Conservation (phyloP, 1,140 invertebrate genomes). For the Meteorus sp. region DNA sequence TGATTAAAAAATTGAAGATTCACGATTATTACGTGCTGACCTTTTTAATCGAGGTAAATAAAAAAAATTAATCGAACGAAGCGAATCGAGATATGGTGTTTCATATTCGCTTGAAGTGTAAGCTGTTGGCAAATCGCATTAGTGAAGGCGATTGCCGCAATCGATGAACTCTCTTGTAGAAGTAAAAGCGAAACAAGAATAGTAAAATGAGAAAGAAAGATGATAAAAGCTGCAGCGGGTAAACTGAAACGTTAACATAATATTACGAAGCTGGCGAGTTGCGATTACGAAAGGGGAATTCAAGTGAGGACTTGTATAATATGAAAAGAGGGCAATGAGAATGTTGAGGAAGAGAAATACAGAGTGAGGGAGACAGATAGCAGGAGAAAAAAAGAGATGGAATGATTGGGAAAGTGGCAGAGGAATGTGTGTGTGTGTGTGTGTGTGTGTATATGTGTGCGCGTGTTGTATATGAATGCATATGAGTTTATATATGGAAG, state of each 20-base stretch:
- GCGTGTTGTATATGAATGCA: constrained; percentile 2
- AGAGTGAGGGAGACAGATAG: background rate
- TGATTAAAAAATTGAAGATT: background rate
- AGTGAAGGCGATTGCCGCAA: background rate
- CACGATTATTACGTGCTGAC: background rate
- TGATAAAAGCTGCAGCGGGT: background rate
- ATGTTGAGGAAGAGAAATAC: background rate
- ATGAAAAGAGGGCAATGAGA: constrained; percentile 13
- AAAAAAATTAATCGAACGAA: constrained; percentile 2
- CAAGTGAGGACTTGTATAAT: constrained; percentile 1
- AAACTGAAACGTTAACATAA: background rate
- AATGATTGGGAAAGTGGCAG: too few species aligned
- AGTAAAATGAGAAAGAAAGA: background rate
- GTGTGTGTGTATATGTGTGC: too few species aligned
- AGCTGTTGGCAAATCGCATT: background rate
- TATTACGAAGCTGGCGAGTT: background rate
- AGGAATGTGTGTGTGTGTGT: too few species aligned
- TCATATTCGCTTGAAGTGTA: background rate
- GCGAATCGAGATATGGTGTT: background rate
- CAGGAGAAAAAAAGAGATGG: too few species aligned
- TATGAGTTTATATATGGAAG: too few species aligned
- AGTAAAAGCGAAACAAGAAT: too few species aligned
- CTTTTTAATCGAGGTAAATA: background rate
- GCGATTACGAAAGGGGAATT: background rate
- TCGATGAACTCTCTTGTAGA: background rate